Percentiles rank a stretch among this genome's conserved stretches.
phyloP scores from a whole-genome alignment of 2,113 vertebrate genomes.

The Oryzias woworae region DNA sequence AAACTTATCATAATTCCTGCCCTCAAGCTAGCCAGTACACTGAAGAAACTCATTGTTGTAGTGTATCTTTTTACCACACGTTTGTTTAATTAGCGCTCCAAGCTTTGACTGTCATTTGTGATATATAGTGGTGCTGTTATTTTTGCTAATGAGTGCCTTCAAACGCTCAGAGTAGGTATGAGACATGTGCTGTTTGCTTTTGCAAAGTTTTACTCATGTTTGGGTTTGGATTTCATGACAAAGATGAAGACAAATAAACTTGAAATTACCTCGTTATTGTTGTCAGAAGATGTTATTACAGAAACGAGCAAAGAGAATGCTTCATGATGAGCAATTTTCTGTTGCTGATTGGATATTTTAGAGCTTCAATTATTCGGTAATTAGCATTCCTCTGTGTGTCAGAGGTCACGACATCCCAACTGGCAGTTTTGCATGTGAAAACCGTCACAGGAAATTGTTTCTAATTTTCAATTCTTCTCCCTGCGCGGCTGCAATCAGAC shows the following conservation, averaged over 20 bases:
- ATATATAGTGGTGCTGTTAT: slow-evolving; percentile 48
- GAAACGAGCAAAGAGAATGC: slow-evolving; percentile 1
- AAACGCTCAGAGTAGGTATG: neutral
- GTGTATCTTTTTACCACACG: slow-evolving; percentile 50
- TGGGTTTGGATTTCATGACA: slow-evolving; percentile 8
- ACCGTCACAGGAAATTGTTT: neutral
- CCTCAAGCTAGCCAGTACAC: slow-evolving; percentile 11
- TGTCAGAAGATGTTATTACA: neutral
- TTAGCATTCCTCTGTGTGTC: slow-evolving; percentile 16
- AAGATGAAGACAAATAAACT: slow-evolving; percentile 10
- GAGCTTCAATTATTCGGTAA: slow-evolving; percentile 6
- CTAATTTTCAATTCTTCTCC: neutral
- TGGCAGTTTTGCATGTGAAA: slow-evolving; percentile 1
- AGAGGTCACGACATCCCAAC: slow-evolving; percentile 23
- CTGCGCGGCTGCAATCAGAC: slow-evolving; percentile 65
- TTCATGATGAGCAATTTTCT: slow-evolving; percentile 17
- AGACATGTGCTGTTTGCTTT: slow-evolving; percentile 11
- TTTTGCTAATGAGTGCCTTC: slow-evolving; percentile 50
- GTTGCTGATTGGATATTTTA: slow-evolving; percentile 18
- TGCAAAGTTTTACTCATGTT: slow-evolving; percentile 6
- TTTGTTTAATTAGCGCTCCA: slow-evolving; percentile 54
- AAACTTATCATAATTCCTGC: slow-evolving; percentile 32
- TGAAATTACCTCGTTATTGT: slow-evolving; percentile 5
- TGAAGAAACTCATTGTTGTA: slow-evolving; percentile 4
- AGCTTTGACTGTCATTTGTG: slow-evolving; percentile 40